phyloP scores from a whole-genome alignment of 2,888 invertebrate genomes.

The Sinopyrophorus schimmeli region DNA sequence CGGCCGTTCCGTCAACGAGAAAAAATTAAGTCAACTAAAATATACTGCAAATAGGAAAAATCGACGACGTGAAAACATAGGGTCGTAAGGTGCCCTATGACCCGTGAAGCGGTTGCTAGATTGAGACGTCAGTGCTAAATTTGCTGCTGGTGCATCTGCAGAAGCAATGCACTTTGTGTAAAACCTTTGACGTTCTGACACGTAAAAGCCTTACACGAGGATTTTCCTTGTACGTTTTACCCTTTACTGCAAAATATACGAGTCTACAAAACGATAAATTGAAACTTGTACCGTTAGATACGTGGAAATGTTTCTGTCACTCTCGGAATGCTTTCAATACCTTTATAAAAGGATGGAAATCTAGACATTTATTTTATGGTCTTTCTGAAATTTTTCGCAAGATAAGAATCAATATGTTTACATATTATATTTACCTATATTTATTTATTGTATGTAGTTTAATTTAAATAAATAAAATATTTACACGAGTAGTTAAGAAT shows the following conservation, averaged over 20 bases:
- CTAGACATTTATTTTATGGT: too few species aligned
- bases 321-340: not conserved
- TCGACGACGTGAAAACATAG: slow-evolving; percentile 24
- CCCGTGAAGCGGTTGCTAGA: slow-evolving; percentile 28
- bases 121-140: slow-evolving; percentile 29
- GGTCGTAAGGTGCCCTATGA: slow-evolving; percentile 29
- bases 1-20: not conserved
- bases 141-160: slow-evolving; percentile 23
- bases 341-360: too few species aligned
- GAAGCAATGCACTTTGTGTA: slow-evolving; percentile 21
- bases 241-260: slow-evolving; percentile 13
- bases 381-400: too few species aligned
- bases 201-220: slow-evolving; percentile 22
- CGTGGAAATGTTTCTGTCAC: slow-evolving; percentile 4
- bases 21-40: slow-evolving; percentile 6
- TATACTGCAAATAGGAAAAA: slow-evolving; percentile 13
- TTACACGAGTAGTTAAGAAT: too few species aligned
- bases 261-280: slow-evolving; percentile 15
- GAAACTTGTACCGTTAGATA: slow-evolving; percentile 10
- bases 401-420: too few species aligned
- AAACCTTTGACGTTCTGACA: slow-evolving; percentile 27
- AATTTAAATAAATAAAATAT: too few species aligned
- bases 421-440: too few species aligned
- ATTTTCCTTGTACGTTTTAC: slow-evolving; percentile 17
- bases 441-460: too few species aligned